Base-by-base conservation (phyloP, 2,797 vertebrate genomes). In the Cirrhinus mrigala region DNA sequence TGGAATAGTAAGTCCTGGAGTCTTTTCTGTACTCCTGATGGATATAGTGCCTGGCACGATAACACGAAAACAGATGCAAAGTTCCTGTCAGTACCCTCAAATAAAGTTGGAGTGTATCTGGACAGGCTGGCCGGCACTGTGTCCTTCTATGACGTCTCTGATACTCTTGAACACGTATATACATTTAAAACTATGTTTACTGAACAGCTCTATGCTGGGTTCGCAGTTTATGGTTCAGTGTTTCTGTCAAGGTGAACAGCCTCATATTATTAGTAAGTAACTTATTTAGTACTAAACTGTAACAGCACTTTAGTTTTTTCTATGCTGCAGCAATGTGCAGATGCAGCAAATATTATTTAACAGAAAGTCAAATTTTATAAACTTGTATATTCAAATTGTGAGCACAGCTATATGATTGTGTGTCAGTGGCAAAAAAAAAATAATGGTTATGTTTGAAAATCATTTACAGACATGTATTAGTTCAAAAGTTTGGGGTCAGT, bases 1-100 rank as follows among this genome's bases (percentile, higher is more conserved):
- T 82, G 69, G 68, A 73, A 82, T 58, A 1, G 29, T 24, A 82
- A 60, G 54, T 82, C 69, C 16, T 82, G 80, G 80, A 46, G 80
- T 60, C 33, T 82, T 73, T 73, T 82, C n/a, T 71, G 80, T 60
- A 29, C 80, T 27, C 0, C 56, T 48, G 69, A 82, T 44, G 0
- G 69, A 73, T 82, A 44, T n/a, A 71, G n/a, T 29, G 68, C 69
- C 37, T 73, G 80, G 80, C 80, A 82, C 10, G 4, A 73, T 44
- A 56, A 40, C 22, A 24, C 2, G 14, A 70, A 16, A 0, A 52
- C 29, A 8, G 79, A 70, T 6, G 4, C 1, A 40, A 0, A 54
- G 54, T 0, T 81, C 48, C 15, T 0, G 0, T 56, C 79, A 40
- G 0, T 18, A 0, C 20, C 20, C 0, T 58, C 52, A 0, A 10